These are phyloP conservation scores for Cervus canadensis DNA, from an alignment of 2,113 vertebrate species.

Conservation along the genomic window DNA sequence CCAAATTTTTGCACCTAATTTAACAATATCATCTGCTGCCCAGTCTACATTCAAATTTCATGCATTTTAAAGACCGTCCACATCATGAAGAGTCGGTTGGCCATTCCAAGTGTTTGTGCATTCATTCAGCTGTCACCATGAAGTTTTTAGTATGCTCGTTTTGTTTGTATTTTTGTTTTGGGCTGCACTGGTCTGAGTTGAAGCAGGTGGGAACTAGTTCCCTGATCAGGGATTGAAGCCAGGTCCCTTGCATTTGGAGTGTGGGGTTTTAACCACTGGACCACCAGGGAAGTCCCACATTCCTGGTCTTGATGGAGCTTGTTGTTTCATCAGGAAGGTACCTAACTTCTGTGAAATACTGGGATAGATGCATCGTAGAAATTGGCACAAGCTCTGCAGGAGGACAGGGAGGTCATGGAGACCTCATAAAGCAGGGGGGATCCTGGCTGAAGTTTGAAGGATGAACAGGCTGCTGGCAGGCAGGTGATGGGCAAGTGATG, in stretches of 20 bases:
- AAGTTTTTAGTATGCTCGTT: neutral
- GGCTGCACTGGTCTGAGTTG: neutral
- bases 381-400: neutral
- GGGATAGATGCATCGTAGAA: neutral
- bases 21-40: neutral
- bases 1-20: neutral
- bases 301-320: neutral
- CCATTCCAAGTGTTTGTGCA: neutral
- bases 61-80: neutral
- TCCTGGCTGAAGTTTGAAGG: neutral
- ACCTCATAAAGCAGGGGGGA: neutral
- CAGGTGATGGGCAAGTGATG: neutral
- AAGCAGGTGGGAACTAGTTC: neutral
- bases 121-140: neutral
- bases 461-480: neutral
- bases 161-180: neutral
- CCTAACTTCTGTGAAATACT: neutral
- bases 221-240: neutral
- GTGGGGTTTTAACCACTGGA: neutral
- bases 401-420: neutral
- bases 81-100: neutral
- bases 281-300: neutral
- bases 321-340: neutral
- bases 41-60: neutral
- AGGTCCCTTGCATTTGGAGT: neutral